These are phyloP conservation scores for Numenius arquata DNA, from an alignment of 2,113 vertebrate genomes.

Conservation along the genomic window DNA sequence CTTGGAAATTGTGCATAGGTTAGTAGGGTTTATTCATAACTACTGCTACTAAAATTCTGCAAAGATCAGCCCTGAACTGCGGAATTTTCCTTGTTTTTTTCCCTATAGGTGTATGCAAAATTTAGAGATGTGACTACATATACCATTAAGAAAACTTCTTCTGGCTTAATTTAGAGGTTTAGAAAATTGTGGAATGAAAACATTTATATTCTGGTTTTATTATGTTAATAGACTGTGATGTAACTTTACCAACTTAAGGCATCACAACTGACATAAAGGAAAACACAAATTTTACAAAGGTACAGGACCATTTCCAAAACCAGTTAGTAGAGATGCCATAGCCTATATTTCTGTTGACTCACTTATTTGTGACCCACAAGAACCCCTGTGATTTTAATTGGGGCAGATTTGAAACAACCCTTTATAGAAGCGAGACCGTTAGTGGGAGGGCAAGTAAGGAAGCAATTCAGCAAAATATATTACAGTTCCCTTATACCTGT, in stretches of 20 bases:
- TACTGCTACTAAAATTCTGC: background rate
- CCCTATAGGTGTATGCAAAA: background rate
- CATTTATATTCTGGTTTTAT: background rate
- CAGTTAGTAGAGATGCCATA: background rate
- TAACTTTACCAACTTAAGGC: background rate
- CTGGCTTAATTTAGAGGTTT: background rate
- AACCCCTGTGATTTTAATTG: background rate
- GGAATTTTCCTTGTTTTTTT: background rate
- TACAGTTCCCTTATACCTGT: slow-evolving; percentile 75
- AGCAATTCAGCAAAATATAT: background rate
- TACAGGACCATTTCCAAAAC: background rate
- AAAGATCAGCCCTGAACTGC: background rate
- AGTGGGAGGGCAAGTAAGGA: background rate
- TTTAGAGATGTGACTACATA: background rate
- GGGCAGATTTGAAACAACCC: background rate
- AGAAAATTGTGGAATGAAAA: background rate
- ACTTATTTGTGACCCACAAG: background rate
- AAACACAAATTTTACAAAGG: background rate
- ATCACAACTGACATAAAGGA: background rate
- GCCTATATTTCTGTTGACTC: background rate
- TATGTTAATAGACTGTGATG: background rate
- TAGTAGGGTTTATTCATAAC: background rate
- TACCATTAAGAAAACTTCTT: background rate
- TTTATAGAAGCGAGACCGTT: background rate
- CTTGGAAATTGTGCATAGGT: background rate